Base-by-base conservation (phyloP, 1,140 invertebrate species). In the Drosophila arizonae region DNA sequence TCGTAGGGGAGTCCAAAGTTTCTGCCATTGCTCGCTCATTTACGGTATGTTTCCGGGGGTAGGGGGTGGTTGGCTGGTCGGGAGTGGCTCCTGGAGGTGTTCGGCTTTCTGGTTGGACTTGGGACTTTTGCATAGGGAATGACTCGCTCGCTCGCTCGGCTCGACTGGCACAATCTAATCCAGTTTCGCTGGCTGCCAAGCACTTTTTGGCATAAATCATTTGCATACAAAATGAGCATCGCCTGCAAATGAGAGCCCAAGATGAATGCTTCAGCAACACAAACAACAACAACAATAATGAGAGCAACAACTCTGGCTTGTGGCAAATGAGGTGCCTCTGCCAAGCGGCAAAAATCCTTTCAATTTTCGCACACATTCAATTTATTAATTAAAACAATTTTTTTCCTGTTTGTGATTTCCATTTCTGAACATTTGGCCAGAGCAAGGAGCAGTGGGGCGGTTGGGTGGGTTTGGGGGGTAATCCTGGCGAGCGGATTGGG, bases 371-470 rank as follows among this genome's bases (percentile, higher is more conserved):
- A 87, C 87, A 80, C 77, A 90, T 88, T 82, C 87, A 90, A 90
- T 90, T 90, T 90, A 90, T 90, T 90, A 90, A 90, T 90, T 90
- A 90, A 90, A 90, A 79, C 82, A 81, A 81, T 77, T 90, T 82
- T 84, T 30, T 84, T 90, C 63, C 67, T 86, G 56, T 72, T 68
- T 80, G 51, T 73, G 73, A 85, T 89, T 76, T 90, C 78, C 80
- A 73, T 76, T 90, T 66, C 52, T 3, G 66, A 63, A 63, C 62
- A 64, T 6, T 13, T 11, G 45, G 15, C 15, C 15, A 15, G 24
- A 30, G 28, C 28, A 30, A 30, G 13, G 15, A 15, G 13, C 45
- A 36, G 24, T 5, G 39, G 24, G 13, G 39, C 9, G 39, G 13
- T 26, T 3, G 17, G 3, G 6, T 8, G 30, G 24, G 57, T 17